Evolutionary conservation across 2,888 invertebrate genomes (phyloP).

Genomic region (Neoascia interrupta): DNA sequence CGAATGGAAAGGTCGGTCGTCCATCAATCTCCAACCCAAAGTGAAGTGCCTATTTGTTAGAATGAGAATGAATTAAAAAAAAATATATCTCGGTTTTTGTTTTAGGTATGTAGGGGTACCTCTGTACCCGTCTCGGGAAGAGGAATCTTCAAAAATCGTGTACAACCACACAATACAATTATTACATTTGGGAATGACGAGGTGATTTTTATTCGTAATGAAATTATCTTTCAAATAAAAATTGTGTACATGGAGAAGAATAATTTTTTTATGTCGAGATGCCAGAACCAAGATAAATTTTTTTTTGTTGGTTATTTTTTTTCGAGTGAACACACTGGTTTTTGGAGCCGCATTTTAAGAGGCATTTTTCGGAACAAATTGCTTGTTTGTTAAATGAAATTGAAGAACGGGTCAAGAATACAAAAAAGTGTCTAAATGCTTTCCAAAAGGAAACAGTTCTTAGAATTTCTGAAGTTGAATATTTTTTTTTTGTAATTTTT

Average conservation of each 20-base stretch:
- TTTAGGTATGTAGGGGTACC: no score
- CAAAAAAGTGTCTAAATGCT: conserved; percentile 14
- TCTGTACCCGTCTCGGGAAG: conserved; percentile 18
- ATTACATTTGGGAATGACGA: conserved; percentile 64
- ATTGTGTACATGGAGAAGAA: not conserved
- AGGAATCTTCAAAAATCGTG: conserved; percentile 64
- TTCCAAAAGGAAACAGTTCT: conserved; percentile 39
- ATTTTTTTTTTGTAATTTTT: conserved; percentile 17
- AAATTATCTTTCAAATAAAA: conserved; percentile 42
- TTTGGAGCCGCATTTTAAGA: conserved; percentile 35
- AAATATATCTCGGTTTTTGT: conserved; percentile 24
- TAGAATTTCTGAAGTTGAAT: conserved; percentile 28
- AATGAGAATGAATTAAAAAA: conserved; percentile 54
- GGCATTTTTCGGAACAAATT: conserved; percentile 62
- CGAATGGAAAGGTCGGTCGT: conserved; percentile 57
- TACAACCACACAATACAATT: conserved; percentile 66
- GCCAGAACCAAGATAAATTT: conserved; percentile 31
- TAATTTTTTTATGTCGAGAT: no score
- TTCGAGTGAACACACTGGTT: conserved; percentile 40
- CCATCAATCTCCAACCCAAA: conserved; percentile 58
- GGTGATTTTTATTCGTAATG: conserved; percentile 63
- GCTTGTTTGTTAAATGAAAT: conserved; percentile 54
- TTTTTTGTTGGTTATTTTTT: conserved; percentile 7
- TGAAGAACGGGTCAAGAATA: conserved; percentile 35
- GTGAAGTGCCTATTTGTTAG: conserved; percentile 67